phyloP scores from a whole-genome alignment of 2,888 invertebrate genomes.

The Anthrax anthrax region DNA sequence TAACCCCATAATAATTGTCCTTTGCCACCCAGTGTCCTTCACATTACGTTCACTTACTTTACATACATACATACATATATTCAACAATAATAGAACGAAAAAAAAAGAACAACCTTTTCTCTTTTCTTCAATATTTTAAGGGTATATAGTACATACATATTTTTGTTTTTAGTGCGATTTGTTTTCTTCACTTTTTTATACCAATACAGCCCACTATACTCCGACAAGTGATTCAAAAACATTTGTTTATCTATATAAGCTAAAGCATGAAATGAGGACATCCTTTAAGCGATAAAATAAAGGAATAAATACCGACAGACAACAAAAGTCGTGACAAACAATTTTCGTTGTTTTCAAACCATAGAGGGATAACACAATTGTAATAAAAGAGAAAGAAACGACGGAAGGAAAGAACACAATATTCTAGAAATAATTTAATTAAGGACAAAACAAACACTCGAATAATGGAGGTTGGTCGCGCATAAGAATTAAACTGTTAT shows the following conservation, averaged over 20 bases:
- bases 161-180: too few relatives aligned
- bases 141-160: too few relatives aligned
- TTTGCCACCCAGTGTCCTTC: background rate
- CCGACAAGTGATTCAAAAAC: too few relatives aligned
- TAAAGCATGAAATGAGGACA: slow-evolving; percentile 7
- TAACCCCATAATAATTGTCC: background rate
- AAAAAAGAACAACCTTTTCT: too few relatives aligned
- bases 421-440: slow-evolving; percentile 13
- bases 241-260: background rate
- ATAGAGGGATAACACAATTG: slow-evolving; percentile 3
- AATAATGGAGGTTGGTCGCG: slow-evolving; percentile 4
- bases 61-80: too few relatives aligned
- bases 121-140: too few relatives aligned
- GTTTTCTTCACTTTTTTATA: too few relatives aligned
- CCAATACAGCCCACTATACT: too few relatives aligned
- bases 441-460: slow-evolving; percentile 13
- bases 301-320: slow-evolving; percentile 4
- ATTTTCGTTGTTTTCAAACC: slow-evolving; percentile 9
- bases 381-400: background rate
- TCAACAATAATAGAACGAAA: too few relatives aligned
- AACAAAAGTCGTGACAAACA: slow-evolving; percentile 13
- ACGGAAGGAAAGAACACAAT: slow-evolving; percentile 7
- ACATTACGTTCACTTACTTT: background rate
- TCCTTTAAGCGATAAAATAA: slow-evolving; percentile 5
- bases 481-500: background rate